phyloP scores from a whole-genome alignment of 2,113 vertebrate species.

The Psittacara wagleri region DNA sequence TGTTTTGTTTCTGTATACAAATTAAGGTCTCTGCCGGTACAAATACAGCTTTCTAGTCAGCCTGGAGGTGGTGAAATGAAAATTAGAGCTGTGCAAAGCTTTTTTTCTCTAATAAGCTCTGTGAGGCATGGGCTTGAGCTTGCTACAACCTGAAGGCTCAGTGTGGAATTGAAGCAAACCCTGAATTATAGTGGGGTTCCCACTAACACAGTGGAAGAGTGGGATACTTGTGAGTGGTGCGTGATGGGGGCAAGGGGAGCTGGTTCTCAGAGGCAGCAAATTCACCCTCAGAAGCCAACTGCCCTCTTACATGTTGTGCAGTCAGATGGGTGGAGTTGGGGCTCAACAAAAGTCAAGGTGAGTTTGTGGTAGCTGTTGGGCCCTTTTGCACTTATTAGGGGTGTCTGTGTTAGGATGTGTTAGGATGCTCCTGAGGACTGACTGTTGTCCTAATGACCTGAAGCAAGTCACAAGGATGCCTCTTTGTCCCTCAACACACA shows the following conservation, averaged over 20 bases:
- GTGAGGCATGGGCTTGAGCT: background rate
- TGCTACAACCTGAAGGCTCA: background rate
- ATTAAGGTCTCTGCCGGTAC: conserved; percentile 3
- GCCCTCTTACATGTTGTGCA: background rate
- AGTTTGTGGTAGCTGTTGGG: background rate
- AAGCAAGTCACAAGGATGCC: background rate
- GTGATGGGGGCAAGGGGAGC: background rate
- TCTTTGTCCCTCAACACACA: background rate
- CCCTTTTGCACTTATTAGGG: background rate
- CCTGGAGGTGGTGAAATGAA: conserved; percentile 50
- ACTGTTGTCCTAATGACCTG: background rate
- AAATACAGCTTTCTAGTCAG: conserved; percentile 42
- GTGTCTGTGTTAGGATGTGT: background rate
- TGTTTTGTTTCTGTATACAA: conserved; percentile 44
- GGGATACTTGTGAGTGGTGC: fast-evolving
- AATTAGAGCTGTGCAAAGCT: conserved; percentile 12
- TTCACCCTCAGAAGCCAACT: background rate
- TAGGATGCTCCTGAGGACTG: background rate
- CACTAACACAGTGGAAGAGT: background rate
- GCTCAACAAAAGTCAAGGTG: background rate
- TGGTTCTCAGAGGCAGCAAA: background rate
- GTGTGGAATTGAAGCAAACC: background rate
- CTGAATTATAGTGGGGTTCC: background rate
- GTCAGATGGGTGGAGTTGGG: background rate
- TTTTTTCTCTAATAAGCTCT: background rate